A percentile compares a stretch with the other conserved stretches of the same genome.
These are phyloP conservation scores for Caretta caretta DNA, from an alignment of 2,113 vertebrate genomes.

Conservation along the genomic window DNA sequence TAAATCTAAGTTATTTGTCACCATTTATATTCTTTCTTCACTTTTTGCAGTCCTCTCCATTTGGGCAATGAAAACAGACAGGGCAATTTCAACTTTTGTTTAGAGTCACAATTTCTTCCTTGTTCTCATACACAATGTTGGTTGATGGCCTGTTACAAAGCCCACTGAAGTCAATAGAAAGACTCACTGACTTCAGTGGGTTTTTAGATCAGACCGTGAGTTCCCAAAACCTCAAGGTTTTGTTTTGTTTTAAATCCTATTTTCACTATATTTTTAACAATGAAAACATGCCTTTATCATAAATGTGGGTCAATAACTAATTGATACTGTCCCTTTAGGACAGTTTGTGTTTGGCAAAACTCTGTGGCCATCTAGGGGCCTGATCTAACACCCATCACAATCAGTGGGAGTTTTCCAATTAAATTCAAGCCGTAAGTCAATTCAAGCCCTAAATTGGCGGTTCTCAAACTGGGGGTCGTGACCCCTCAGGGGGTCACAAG, in stretches of 20 bases:
- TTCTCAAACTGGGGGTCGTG: no score
- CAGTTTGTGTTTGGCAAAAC: neutral
- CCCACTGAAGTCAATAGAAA: neutral
- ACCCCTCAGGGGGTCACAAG: no score
- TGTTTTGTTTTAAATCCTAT: neutral
- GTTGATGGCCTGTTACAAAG: neutral
- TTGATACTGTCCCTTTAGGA: neutral
- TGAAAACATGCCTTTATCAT: neutral
- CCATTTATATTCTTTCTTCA: conserved; percentile 38
- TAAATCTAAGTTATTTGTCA: neutral
- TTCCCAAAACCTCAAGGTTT: neutral
- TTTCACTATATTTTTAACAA: neutral
- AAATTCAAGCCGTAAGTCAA: neutral
- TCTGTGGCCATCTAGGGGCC: no score
- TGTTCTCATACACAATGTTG: conserved; percentile 42
- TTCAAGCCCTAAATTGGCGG: neutral
- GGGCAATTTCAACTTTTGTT: conserved; percentile 54
- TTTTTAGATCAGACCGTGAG: neutral
- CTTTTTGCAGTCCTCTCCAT: conserved; percentile 56
- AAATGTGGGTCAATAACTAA: neutral
- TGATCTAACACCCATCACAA: neutral
- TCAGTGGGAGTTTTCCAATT: neutral
- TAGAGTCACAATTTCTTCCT: conserved; percentile 34
- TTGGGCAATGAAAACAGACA: conserved; percentile 55
- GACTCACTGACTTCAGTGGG: neutral